Evolutionary conservation across 1,140 invertebrate genomes (phyloP).

Genomic region (Bombus confusus): DNA sequence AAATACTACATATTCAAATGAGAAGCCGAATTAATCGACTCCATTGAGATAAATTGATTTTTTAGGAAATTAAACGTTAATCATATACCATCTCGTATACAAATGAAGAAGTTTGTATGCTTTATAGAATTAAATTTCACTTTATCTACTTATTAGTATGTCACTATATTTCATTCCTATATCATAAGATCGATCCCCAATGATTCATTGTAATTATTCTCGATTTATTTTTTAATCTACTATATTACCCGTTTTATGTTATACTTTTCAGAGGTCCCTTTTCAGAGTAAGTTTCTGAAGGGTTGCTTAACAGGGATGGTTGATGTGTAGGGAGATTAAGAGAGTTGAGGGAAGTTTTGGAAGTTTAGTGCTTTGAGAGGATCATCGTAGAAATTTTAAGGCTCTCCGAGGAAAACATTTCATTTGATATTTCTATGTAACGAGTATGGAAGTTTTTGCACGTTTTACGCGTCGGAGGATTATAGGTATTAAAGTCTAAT

Average conservation of each 20-base stretch:
- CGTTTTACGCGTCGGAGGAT: too few relatives aligned
- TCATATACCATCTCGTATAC: too few relatives aligned
- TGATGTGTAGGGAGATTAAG: not conserved
- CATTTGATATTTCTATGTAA: not conserved
- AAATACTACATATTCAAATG: too few relatives aligned
- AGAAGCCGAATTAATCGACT: not conserved
- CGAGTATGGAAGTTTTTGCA: not conserved
- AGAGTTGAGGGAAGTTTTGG: not conserved
- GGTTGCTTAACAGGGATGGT: not conserved
- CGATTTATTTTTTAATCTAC: too few relatives aligned
- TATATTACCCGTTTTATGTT: too few relatives aligned
- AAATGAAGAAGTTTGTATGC: not conserved
- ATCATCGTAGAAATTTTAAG: too few relatives aligned
- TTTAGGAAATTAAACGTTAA: not conserved
- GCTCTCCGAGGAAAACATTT: not conserved
- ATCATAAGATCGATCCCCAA: not conserved
- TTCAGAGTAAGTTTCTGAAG: not conserved
- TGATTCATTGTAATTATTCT: not conserved
- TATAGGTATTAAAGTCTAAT: too few relatives aligned
- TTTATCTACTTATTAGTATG: not conserved
- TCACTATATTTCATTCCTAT: not conserved
- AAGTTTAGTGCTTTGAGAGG: not conserved
- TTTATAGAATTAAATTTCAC: not conserved
- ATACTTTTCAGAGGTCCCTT: too few relatives aligned
- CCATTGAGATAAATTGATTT: not conserved